These are phyloP conservation scores for Polyergus mexicanus DNA, from an alignment of 1,140 invertebrate genomes.

Conservation along the genomic window DNA sequence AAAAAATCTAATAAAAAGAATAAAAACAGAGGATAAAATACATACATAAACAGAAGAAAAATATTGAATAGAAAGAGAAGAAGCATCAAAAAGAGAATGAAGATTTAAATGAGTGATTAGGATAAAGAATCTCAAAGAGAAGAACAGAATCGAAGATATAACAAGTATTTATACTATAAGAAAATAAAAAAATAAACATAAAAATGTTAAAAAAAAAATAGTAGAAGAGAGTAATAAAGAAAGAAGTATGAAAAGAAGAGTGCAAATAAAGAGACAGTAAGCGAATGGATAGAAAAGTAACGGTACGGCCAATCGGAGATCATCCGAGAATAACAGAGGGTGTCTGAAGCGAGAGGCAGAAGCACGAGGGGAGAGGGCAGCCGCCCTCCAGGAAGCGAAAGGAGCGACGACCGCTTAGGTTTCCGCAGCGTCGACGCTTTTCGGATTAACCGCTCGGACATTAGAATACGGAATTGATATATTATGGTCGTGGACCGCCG, in stretches of 20 bases:
- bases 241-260: constrained; percentile 5
- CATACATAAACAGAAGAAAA: not conserved
- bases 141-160: not conserved
- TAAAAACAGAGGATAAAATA: not conserved
- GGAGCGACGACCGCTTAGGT: constrained; percentile 73
- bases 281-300: constrained; percentile 33
- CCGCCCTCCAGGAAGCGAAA: constrained; percentile 68
- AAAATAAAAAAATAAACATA: not conserved
- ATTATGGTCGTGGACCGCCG: constrained; percentile 73
- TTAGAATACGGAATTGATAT: constrained; percentile 84
- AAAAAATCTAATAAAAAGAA: not conserved
- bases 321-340: constrained; percentile 43
- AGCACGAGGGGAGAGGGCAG: constrained; percentile 31
- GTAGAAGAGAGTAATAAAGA: not conserved
- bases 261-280: constrained; percentile 37
- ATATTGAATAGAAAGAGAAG: not conserved
- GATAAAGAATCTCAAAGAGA: not conserved
- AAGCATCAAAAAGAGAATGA: not conserved
- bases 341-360: constrained; percentile 42
- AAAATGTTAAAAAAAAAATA: constrained; percentile 1
- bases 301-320: constrained; percentile 37
- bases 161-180: not conserved
- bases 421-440: constrained; percentile 82
- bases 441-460: constrained; percentile 82
- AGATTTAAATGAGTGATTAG: not conserved